Base-by-base conservation (phyloP, 2,888 invertebrate species). In the Boloria euphrosyne region DNA sequence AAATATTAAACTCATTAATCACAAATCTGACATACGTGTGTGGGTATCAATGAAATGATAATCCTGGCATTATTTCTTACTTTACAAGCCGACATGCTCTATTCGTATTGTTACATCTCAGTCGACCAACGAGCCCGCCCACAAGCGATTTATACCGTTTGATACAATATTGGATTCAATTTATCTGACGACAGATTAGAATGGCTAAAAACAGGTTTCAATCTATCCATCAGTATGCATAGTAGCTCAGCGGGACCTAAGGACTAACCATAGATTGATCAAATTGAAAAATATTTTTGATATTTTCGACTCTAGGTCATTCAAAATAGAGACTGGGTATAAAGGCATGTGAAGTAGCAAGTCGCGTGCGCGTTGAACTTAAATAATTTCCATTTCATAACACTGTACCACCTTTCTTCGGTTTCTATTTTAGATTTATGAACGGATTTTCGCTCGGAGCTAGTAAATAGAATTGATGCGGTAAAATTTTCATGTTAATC, bases 301-400 rank as follows among this genome's bases (percentile, higher is more conserved):
- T 50, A 4, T 16, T 22, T 46, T 57, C 22, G 16, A 57, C 59
- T 50, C 16, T 59, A 59, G 17, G 7, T 38, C 17, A 16, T 14
- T 59, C 0, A 0, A 5, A 50, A 38, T 59, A 59, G 38, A 50
- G 59, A 31, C 7, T 47, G 7, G 5, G 4, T n/a, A 4, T 47
- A 27, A 16, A 14, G 22, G 14, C 22, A 22, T 57, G 13, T 54
- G 43, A n/a, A n/a, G 22, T 17, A 49, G 47, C 47, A 10, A 46
- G 53, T 68, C 65, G 70, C 70, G 67, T 70, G 70, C 63, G 54
- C 27, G 14, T 54, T 51, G 47, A 60, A 65, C 57, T 61, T 70
- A 65, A 67, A 70, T 70, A 65, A 70, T 70, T 63, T 63, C 44
- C 63, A 67, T 67, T 67, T 70, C 65, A 67, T 70, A 70, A 70